Evolutionary conservation across 1,140 invertebrate genomes (phyloP).

Genomic region (Lamellibrachia luymesi): DNA sequence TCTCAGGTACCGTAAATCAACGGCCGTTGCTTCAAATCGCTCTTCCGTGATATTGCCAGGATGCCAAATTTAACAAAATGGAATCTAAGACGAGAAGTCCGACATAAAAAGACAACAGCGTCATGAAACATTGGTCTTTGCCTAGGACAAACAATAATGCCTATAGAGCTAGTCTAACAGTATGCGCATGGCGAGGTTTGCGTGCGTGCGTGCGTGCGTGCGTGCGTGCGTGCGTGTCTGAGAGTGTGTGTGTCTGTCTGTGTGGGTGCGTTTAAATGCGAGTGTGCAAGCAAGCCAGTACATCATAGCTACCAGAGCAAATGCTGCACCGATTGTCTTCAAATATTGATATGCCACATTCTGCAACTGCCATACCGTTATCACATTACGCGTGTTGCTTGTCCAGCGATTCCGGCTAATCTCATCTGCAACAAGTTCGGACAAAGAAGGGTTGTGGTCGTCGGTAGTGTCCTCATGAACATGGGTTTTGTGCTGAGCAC

Average conservation of each 20-base stretch:
- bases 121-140: too few relatives aligned
- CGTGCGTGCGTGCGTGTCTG: background rate
- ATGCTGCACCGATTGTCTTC: background rate
- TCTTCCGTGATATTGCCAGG: background rate
- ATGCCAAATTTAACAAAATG: background rate
- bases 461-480: constrained; percentile 16
- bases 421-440: constrained; percentile 14
- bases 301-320: background rate
- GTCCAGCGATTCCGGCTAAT: background rate
- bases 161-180: too few relatives aligned
- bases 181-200: too few relatives aligned
- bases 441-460: background rate
- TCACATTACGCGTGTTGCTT: background rate
- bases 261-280: background rate
- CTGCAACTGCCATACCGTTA: background rate
- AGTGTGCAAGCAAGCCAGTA: background rate
- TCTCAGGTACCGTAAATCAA: background rate
- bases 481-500: constrained; percentile 20
- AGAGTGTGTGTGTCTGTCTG: background rate
- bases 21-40: background rate
- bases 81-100: too few relatives aligned
- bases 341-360: background rate
- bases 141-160: too few relatives aligned
- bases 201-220: background rate
- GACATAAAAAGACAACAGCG: too few relatives aligned